Percentiles rank a stretch among this genome's conserved stretches.
phyloP scores from a whole-genome alignment of 2,113 vertebrate species.

The Ceratotherium simum region DNA sequence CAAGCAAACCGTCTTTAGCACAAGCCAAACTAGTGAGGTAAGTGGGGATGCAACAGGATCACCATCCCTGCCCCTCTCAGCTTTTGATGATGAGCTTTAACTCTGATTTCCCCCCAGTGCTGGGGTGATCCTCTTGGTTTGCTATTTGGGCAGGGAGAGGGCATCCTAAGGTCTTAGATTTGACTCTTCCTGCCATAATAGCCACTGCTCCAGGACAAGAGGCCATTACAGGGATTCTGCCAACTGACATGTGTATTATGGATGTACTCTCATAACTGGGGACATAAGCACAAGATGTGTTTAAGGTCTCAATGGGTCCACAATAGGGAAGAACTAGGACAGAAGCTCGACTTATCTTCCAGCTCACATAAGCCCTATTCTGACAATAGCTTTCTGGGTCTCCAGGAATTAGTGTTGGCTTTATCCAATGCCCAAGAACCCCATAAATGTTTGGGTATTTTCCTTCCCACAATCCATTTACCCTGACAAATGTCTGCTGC shows the following conservation, averaged over 20 bases:
- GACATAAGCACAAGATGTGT: neutral
- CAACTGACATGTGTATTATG: neutral
- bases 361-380: neutral
- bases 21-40: neutral
- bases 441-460: neutral
- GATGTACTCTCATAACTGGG: neutral
- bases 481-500: neutral
- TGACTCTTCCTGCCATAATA: neutral
- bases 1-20: neutral
- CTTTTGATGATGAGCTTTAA: neutral
- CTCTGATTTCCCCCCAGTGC: neutral
- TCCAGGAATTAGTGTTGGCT: neutral
- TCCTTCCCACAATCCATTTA: neutral
- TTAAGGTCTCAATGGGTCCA: neutral
- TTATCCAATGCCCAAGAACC: neutral
- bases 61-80: neutral
- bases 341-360: neutral
- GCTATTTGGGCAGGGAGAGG: neutral
- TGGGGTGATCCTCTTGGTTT: neutral
- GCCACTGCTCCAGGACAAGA: neutral
- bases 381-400: neutral
- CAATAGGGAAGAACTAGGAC: neutral
- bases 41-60: neutral
- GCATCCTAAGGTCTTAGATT: neutral
- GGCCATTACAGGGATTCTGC: neutral